Base-by-base conservation (phyloP, 1,140 invertebrate species). In the Babylonia areolata region DNA sequence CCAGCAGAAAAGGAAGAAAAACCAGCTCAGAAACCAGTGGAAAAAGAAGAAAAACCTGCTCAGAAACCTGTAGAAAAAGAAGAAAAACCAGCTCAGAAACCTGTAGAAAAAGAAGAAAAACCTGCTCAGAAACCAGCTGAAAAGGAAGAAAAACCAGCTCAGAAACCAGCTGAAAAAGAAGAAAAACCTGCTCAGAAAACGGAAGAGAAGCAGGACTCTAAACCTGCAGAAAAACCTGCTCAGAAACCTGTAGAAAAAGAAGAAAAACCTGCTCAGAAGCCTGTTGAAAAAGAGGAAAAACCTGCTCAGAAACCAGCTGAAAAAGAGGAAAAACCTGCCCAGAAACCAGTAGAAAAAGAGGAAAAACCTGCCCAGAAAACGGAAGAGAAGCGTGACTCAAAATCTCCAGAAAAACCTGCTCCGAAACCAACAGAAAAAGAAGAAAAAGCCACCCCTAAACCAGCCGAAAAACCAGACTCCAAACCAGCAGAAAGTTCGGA, bases 401-500 rank as follows among this genome's bases (percentile, higher is more conserved):
- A 84, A 84, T 2, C 20, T n/a, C n/a, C 5, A 15, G 39, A 73
- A 35, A 40, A 42, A 39, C 17, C 35, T 3, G 69, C 39, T 75
- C 28, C 69, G 31, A 40, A 42, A 69, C 46, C 64, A 42, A n/a
- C 54, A 23, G 81, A 85, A 23, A 81, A 84, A 35, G 69, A 84
- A 37, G 23, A 51, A 54, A 81, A 84, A 64, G 46, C 78, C 46
- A 15, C 64, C n/a, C 31, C 82, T 11, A 33, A 6, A 71, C 11
- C 64, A 81, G 39, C 75, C 17, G 46, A 84, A 40, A 75, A 81
- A 39, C 39, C 58, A 78, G n/a, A 28, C 2, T 33, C 64, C 81
- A 75, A 79, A 82, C 6, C 35, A 33, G 42, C 28, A 58, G 85
- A 82, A 71, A 64, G 80, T 58, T 35, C 78, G 75, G 64, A 80